phyloP scores from a whole-genome alignment of 2,113 vertebrate genomes.

The Cebidichthys violaceus region DNA sequence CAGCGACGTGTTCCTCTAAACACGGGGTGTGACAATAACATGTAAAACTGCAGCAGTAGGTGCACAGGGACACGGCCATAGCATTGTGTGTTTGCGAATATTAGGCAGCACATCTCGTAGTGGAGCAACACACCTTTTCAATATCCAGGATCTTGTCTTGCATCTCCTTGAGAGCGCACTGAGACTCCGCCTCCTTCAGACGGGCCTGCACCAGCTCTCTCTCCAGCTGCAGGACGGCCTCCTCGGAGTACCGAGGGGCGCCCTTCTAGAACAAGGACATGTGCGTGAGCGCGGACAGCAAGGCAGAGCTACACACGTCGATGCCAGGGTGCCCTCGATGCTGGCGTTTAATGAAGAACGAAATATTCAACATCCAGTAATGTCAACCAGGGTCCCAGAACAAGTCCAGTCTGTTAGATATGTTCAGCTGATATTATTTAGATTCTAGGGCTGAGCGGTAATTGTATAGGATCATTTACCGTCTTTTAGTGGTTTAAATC shows the following conservation, averaged over 20 bases:
- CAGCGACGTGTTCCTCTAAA: slow-evolving; percentile 91
- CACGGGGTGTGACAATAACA: background rate
- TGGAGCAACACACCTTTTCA: slow-evolving; percentile 87
- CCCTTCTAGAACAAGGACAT: slow-evolving; percentile 85
- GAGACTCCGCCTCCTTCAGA: slow-evolving; percentile 96
- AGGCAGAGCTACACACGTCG: background rate
- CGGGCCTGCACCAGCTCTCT: slow-evolving; percentile 95
- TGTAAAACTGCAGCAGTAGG: background rate
- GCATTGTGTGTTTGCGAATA: background rate
- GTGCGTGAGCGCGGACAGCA: background rate
- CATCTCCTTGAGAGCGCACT: slow-evolving; percentile 98
- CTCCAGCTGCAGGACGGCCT: slow-evolving; percentile 95
- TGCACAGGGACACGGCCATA: background rate
- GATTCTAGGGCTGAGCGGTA: background rate
- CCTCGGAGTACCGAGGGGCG: slow-evolving; percentile 91
- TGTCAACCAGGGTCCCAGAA: background rate
- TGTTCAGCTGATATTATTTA: background rate
- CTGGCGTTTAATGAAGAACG: background rate
- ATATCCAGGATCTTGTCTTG: slow-evolving; percentile 98
- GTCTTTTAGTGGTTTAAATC: background rate
- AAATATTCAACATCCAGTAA: slow-evolving; percentile 3
- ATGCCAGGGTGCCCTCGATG: background rate
- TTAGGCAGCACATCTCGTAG: background rate
- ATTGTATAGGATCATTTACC: background rate
- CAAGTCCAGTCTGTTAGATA: background rate